Conservation (phyloP, 2,888 invertebrate species). For the Amphimallon solstitiale region DNA sequence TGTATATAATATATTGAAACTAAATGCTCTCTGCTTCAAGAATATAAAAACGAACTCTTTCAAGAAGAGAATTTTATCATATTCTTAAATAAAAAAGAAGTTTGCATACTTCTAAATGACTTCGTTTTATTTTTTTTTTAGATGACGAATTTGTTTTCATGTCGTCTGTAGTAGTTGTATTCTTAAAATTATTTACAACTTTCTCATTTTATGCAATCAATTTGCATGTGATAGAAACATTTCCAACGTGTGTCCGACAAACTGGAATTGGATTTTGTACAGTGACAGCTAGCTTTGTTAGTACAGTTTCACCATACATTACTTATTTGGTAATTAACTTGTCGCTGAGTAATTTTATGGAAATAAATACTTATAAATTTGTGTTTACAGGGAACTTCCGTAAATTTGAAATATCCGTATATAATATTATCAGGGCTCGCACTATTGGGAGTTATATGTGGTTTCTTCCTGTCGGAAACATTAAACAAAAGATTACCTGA, state of each 20-base stretch:
- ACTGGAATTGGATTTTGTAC: slow-evolving; percentile 71
- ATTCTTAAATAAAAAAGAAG: too few relatives aligned
- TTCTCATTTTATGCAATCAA: slow-evolving; percentile 69
- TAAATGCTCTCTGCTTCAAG: too few relatives aligned
- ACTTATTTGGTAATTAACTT: slow-evolving; percentile 34
- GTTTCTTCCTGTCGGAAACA: slow-evolving; percentile 38
- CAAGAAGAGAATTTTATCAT: too few relatives aligned
- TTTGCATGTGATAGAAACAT: slow-evolving; percentile 72
- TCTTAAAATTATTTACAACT: slow-evolving; percentile 67
- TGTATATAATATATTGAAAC: too few relatives aligned
- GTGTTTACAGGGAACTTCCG: slow-evolving; percentile 40
- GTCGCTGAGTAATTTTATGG: too few relatives aligned
- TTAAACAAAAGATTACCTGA: slow-evolving; percentile 37
- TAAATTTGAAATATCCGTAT: slow-evolving; percentile 42
- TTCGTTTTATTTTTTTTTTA: slow-evolving; percentile 2
- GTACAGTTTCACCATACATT: slow-evolving; percentile 54
- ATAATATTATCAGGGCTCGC: slow-evolving; percentile 19
- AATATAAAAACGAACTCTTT: too few relatives aligned
- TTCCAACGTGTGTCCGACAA: slow-evolving; percentile 74
- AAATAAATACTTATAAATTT: neutral
- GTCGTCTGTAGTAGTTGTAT: slow-evolving; percentile 57
- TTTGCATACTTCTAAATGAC: too few relatives aligned
- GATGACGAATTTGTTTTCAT: slow-evolving; percentile 2
- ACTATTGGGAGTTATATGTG: slow-evolving; percentile 4
- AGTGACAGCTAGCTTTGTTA: slow-evolving; percentile 67